These are phyloP conservation scores for Opisthograptis luteolata DNA, from an alignment of 2,888 invertebrate genomes.

Conservation along the genomic window DNA sequence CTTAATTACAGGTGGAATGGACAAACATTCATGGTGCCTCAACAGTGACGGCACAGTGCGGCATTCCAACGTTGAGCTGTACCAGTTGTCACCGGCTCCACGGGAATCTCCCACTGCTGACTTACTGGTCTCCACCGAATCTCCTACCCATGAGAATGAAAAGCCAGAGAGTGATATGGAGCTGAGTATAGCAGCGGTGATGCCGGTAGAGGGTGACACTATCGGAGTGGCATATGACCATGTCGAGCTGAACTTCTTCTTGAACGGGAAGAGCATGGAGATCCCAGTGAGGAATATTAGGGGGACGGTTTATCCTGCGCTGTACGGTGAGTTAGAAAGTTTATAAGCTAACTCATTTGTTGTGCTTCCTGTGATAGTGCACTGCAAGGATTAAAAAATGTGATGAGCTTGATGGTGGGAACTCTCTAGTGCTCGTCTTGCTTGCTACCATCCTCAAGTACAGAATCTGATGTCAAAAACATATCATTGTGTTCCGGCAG, in stretches of 20 bases:
- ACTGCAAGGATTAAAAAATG: no score
- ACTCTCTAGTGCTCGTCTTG: no score
- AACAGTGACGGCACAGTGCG: conserved; percentile 94
- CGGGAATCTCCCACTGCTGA: conserved; percentile 75
- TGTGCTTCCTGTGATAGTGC: no score
- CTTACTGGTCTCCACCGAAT: conserved; percentile 67
- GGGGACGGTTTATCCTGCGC: conserved; percentile 95
- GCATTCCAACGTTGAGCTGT: conserved; percentile 92
- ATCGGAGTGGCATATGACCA: conserved; percentile 98
- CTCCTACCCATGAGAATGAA: conserved; percentile 61
- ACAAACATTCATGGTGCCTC: conserved; percentile 96
- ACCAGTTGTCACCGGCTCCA: conserved; percentile 83
- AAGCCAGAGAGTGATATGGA: conserved; percentile 63
- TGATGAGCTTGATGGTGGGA: no score
- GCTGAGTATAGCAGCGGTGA: conserved; percentile 56
- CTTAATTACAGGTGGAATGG: conserved; percentile 89
- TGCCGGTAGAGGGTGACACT: conserved; percentile 96
- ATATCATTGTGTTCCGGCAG: no score
- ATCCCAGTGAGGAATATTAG: conserved; percentile 94
- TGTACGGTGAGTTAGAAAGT: conserved; percentile 89
- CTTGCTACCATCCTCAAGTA: no score
- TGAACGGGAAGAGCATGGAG: conserved; percentile 95
- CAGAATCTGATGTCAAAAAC: no score
- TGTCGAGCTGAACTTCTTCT: conserved; percentile 96
- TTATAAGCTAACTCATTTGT: not conserved